These are phyloP conservation scores for Chaenogobius annularis DNA, from an alignment of 2,113 vertebrate species.

Conservation along the genomic window DNA sequence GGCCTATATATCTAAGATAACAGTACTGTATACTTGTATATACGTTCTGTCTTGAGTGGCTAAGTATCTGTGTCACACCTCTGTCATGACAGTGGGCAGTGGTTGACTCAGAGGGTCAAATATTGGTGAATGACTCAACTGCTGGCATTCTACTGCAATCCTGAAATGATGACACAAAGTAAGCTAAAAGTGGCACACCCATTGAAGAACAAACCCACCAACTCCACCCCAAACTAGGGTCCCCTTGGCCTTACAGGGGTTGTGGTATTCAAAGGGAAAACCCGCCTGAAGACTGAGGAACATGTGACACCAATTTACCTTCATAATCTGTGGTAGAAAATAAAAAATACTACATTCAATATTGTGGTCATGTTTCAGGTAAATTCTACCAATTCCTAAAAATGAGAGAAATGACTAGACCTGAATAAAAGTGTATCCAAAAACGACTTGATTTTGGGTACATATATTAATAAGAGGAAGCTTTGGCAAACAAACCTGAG, in stretches of 20 bases:
- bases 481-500: neutral
- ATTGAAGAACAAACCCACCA: slow-evolving; percentile 26
- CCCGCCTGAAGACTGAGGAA: slow-evolving; percentile 6
- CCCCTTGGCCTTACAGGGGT: slow-evolving; percentile 18
- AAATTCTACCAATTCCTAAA: slow-evolving; percentile 11
- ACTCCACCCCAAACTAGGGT: slow-evolving; percentile 23
- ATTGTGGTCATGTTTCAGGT: slow-evolving; percentile 1
- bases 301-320: slow-evolving; percentile 32
- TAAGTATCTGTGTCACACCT: slow-evolving; percentile 40
- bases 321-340: slow-evolving; percentile 21
- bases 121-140: slow-evolving; percentile 28
- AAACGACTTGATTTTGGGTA: neutral
- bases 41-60: neutral
- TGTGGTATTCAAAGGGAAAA: slow-evolving; percentile 38
- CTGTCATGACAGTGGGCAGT: slow-evolving; percentile 28
- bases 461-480: neutral
- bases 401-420: neutral
- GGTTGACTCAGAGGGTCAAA: slow-evolving; percentile 49
- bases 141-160: slow-evolving; percentile 35
- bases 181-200: slow-evolving; percentile 35
- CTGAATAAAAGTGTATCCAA: slow-evolving; percentile 1
- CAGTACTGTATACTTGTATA: too few relatives aligned
- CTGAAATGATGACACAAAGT: slow-evolving; percentile 38
- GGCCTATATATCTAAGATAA: too few relatives aligned
- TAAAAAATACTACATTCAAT: slow-evolving; percentile 1